A percentile compares a stretch with the other conserved stretches of the same genome.
phyloP scores from a whole-genome alignment of 2,113 vertebrate genomes.

The Aix galericulata region DNA sequence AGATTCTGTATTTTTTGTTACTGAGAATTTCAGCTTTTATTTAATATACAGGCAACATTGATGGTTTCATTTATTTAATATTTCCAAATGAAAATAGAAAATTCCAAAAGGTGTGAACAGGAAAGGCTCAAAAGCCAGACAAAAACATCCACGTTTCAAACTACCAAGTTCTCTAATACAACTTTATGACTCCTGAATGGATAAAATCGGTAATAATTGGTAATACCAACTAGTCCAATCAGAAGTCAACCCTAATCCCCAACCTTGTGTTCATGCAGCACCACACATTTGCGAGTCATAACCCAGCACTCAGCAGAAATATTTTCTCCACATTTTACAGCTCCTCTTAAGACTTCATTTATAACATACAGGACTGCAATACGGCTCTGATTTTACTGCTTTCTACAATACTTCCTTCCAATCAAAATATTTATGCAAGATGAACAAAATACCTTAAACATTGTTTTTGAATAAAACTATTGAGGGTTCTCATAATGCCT shows the following conservation, averaged over 20 bases:
- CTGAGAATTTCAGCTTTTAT: not conserved
- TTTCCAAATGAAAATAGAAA: not conserved
- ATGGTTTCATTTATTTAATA: not conserved
- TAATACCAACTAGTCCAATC: not conserved
- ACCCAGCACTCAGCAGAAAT: not conserved
- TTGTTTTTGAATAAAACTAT: not conserved
- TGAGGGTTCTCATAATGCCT: not conserved
- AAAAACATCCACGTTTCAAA: not conserved
- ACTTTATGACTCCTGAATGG: not conserved
- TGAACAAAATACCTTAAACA: not conserved
- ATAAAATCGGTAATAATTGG: not conserved
- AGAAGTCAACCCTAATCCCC: not conserved
- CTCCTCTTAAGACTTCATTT: not conserved
- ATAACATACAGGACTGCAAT: not conserved
- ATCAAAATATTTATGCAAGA: not conserved
- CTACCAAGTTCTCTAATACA: not conserved
- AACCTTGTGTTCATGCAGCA: not conserved
- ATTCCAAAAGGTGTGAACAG: not conserved
- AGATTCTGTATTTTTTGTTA: not conserved
- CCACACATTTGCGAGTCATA: not conserved
- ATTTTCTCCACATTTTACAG: not conserved
- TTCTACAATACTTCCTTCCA: not conserved
- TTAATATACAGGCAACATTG: not conserved
- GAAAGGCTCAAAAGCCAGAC: not conserved
- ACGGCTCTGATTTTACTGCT: not conserved